A percentile compares a stretch with the other conserved stretches of the same genome.
Evolutionary conservation across 1,140 invertebrate genomes (phyloP).

Genomic region (Dinothrombium tinctorium): DNA sequence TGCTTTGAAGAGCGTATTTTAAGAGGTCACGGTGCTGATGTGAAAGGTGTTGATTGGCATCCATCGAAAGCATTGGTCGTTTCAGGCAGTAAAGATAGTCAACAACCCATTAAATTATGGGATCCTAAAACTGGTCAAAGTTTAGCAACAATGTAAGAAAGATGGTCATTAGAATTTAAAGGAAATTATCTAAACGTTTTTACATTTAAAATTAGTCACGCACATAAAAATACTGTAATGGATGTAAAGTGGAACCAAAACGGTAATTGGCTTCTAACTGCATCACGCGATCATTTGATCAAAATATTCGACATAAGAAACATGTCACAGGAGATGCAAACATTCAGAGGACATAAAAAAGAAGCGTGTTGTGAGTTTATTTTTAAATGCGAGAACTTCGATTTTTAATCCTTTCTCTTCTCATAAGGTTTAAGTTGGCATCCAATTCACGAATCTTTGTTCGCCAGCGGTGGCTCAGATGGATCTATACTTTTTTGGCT

Average conservation of each 20-base stretch:
- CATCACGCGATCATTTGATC: constrained; percentile 84
- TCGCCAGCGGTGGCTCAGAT: constrained; percentile 89
- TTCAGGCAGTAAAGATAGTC: constrained; percentile 96
- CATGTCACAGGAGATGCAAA: constrained; percentile 68
- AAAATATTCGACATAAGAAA: constrained; percentile 97
- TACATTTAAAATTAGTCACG: too few species aligned
- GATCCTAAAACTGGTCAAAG: constrained; percentile 79
- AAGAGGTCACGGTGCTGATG: constrained; percentile 93
- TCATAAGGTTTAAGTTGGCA: constrained; percentile 64
- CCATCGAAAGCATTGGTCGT: constrained; percentile 87
- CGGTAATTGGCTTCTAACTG: constrained; percentile 98
- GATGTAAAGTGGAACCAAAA: constrained; percentile 97
- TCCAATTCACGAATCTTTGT: constrained; percentile 82
- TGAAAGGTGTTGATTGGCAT: constrained; percentile 99
- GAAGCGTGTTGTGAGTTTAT: constrained; percentile 55
- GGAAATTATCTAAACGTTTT: too few species aligned
- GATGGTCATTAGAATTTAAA: too few species aligned
- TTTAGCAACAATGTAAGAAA: constrained; percentile 34
- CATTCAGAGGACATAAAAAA: constrained; percentile 93
- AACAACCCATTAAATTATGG: constrained; percentile 98
- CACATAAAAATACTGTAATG: constrained; percentile 98
- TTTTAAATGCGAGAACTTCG: neutral
- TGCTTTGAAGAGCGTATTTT: constrained; percentile 8
- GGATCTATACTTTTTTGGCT: constrained; percentile 96
- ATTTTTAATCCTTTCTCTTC: constrained; percentile 3